Conservation (phyloP, 2,888 invertebrate genomes). For the Macaria notata region DNA sequence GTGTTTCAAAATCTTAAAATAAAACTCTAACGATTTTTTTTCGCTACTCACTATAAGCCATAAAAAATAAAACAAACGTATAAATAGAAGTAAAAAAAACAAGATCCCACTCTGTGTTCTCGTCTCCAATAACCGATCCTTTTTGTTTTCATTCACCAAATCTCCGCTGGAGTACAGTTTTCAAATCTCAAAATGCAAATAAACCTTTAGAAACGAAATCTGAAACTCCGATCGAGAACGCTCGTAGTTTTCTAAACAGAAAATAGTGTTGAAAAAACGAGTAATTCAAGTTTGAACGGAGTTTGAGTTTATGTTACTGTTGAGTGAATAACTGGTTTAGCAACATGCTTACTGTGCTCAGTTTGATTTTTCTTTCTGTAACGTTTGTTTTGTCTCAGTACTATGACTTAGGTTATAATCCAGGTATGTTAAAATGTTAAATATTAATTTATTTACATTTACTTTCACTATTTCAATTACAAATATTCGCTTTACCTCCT, state of each 20-base stretch:
- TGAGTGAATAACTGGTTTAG: too few species aligned
- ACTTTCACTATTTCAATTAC: too few species aligned
- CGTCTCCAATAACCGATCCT: neutral
- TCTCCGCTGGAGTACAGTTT: constrained; percentile 6
- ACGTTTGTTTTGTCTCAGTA: constrained; percentile 36
- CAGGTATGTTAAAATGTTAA: constrained; percentile 33
- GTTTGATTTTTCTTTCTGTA: constrained; percentile 37
- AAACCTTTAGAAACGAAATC: constrained; percentile 12
- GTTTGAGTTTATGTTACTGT: neutral
- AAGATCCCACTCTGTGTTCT: too few species aligned
- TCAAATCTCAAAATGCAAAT: constrained; percentile 21
- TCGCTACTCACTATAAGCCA: too few species aligned
- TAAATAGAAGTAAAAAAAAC: too few species aligned
- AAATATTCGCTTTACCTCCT: too few species aligned
- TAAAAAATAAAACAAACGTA: too few species aligned
- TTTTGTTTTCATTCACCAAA: constrained; percentile 4
- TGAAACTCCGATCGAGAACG: constrained; percentile 18
- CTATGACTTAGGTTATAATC: constrained; percentile 36
- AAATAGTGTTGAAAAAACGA: constrained; percentile 19
- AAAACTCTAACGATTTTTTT: too few species aligned
- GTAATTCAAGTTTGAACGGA: constrained; percentile 10
- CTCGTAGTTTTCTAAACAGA: constrained; percentile 23
- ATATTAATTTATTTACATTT: too few species aligned
- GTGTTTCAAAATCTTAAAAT: too few species aligned
- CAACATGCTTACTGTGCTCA: constrained; percentile 42